Evolutionary conservation across 2,888 invertebrate genomes (phyloP).

Genomic region (Andrena minutula): DNA sequence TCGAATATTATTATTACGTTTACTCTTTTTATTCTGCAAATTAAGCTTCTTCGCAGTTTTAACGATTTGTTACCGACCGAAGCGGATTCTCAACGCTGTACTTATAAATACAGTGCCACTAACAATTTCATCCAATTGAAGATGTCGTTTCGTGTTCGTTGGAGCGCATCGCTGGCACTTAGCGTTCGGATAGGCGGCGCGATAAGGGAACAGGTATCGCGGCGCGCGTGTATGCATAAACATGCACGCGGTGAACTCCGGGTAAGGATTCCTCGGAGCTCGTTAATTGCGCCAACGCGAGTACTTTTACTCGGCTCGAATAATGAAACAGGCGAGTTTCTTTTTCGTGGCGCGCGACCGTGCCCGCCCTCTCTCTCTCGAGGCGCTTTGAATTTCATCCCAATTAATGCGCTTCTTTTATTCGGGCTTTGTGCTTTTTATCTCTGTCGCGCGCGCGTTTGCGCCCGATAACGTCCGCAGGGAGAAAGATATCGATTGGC

Average conservation of each 20-base stretch:
- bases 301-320: slow-evolving; percentile 60
- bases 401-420: slow-evolving; percentile 25
- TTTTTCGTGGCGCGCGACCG: slow-evolving; percentile 4
- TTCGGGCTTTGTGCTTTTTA: not conserved
- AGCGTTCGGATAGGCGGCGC: slow-evolving; percentile 12
- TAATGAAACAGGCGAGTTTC: slow-evolving; percentile 48
- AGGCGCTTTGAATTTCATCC: slow-evolving; percentile 24
- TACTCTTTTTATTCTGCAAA: too few relatives aligned
- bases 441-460: not conserved
- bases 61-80: not conserved
- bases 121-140: not conserved
- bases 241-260: slow-evolving; percentile 38
- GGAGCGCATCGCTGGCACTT: not conserved
- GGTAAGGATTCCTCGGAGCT: slow-evolving; percentile 44
- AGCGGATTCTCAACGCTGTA: not conserved
- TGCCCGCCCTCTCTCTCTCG: not conserved
- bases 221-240: slow-evolving; percentile 56
- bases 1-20: too few relatives aligned
- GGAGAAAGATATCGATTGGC: slow-evolving; percentile 12
- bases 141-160: not conserved
- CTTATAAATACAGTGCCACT: not conserved
- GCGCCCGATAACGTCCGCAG: not conserved
- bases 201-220: slow-evolving; percentile 28
- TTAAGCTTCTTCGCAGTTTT: too few relatives aligned
- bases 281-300: slow-evolving; percentile 59